Base-by-base conservation (phyloP, 2,113 vertebrate genomes). In the Ammospiza nelsoni region DNA sequence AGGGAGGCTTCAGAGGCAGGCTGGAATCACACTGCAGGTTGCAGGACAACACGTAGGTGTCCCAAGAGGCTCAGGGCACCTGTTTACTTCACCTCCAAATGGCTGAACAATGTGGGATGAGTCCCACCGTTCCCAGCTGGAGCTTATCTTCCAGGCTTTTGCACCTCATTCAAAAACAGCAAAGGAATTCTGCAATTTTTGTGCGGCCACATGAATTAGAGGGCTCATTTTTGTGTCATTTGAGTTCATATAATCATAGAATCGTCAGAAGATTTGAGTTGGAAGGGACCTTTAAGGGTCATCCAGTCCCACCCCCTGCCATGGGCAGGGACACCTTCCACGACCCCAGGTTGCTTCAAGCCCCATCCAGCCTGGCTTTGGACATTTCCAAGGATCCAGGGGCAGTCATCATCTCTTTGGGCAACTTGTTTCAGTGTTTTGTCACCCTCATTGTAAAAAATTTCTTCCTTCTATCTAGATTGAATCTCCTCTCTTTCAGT, bases 321-420 rank as follows among this genome's bases (percentile, higher is more conserved):
- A 3, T 2, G 4, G 5, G 12, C 72, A 87, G 44, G 41, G 35
- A 28, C 54, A 29, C 2, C 41, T 52, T 24, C 54, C 19, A 31
- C 23, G 6, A 2, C 1, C 35, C 5, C 66, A 54, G 43, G 10
- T 2, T 66, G 46, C 75, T 71, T 4, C 23, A 12, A 83, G 52
- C 27, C 19, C n/a, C 0, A 0, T 28, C 46, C 79, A 85, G 0
- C 16, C 51, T 43, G 18, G 2, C 7, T 37, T 52, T 4, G 7
- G 7, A 7, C 12, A 25, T 8, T 37, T 0, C 39, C 63, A 87
- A 35, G 28, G 59, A 81, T n/a, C 10, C 59, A n/a, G 83, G 39
- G 49, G 22, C 28, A 39, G 12, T 6, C 2, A 27, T 17, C 11
- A 20, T 35, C 25, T 66, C 28, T 39, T 44, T 19, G 23, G 55